A percentile compares a stretch with the other conserved stretches of the same genome.
Conservation (phyloP, 2,113 vertebrate species). For the Phalacrocorax pelagicus region DNA sequence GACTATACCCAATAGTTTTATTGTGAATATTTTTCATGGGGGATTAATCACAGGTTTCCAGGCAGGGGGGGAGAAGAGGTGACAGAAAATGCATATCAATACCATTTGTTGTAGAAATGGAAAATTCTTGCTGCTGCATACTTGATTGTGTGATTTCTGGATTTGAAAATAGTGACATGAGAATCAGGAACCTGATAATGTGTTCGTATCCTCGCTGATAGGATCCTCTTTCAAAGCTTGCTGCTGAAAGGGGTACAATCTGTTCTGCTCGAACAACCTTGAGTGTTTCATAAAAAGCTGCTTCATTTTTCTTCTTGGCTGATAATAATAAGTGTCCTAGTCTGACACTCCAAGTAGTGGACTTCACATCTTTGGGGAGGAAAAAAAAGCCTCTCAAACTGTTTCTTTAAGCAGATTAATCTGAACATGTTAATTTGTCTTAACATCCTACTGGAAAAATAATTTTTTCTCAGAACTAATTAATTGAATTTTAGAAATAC, state of each 20-base stretch:
- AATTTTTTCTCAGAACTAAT: background rate
- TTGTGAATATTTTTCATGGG: background rate
- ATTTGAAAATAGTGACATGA: background rate
- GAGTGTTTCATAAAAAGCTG: conserved; percentile 85
- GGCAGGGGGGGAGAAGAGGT: background rate
- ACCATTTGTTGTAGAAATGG: background rate
- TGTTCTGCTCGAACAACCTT: conserved; percentile 92
- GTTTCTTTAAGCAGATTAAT: background rate
- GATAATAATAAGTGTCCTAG: conserved; percentile 90
- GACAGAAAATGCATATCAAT: background rate
- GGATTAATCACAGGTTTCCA: background rate
- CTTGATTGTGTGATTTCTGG: background rate
- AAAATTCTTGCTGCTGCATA: background rate
- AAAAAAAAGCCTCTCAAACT: background rate
- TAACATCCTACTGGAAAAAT: background rate
- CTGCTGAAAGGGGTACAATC: conserved; percentile 96
- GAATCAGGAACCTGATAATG: conserved; percentile 86
- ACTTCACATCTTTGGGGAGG: conserved; percentile 81
- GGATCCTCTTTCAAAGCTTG: conserved; percentile 97
- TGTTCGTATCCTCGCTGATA: conserved; percentile 98
- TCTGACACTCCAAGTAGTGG: conserved; percentile 90
- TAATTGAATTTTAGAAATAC: background rate
- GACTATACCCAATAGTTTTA: background rate
- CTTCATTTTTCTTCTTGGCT: conserved; percentile 86
- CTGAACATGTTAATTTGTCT: background rate